phyloP scores from a whole-genome alignment of 92 coral and sea anemone species.

The Zoanthus gigantus region DNA sequence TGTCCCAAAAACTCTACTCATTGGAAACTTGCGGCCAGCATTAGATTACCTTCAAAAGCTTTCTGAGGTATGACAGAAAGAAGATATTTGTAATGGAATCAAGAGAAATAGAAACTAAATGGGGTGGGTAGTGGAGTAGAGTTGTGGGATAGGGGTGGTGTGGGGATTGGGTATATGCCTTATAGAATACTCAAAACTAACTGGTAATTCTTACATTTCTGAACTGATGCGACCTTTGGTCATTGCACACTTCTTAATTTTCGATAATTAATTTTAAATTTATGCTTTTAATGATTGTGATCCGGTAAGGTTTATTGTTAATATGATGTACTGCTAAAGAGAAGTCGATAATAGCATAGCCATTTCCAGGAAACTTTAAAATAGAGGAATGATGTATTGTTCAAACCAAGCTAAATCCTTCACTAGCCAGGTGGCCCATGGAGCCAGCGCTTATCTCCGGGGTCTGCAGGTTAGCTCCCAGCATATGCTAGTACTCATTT shows the following conservation, averaged over 20 bases:
- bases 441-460: too few relatives aligned
- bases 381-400: too few relatives aligned
- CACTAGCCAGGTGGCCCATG: too few relatives aligned
- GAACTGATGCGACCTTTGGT: not conserved
- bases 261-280: not conserved
- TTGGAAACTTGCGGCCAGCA: slow-evolving; percentile 44
- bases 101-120: not conserved
- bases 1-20: slow-evolving; percentile 46
- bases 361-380: too few relatives aligned
- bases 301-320: not conserved
- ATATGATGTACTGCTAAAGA: not conserved
- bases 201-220: not conserved
- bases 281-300: not conserved
- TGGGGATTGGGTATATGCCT: not conserved
- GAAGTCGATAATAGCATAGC: too few relatives aligned
- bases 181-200: not conserved
- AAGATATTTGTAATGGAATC: not conserved
- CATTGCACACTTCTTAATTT: not conserved
- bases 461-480: too few relatives aligned
- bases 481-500: too few relatives aligned
- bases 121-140: not conserved
- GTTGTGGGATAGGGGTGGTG: not conserved
- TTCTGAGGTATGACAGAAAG: slow-evolving; percentile 36
- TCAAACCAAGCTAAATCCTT: too few relatives aligned
- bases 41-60: slow-evolving; percentile 53